Evolutionary conservation across 2,113 vertebrate genomes (phyloP).

Genomic region (Thalassoma bifasciatum): DNA sequence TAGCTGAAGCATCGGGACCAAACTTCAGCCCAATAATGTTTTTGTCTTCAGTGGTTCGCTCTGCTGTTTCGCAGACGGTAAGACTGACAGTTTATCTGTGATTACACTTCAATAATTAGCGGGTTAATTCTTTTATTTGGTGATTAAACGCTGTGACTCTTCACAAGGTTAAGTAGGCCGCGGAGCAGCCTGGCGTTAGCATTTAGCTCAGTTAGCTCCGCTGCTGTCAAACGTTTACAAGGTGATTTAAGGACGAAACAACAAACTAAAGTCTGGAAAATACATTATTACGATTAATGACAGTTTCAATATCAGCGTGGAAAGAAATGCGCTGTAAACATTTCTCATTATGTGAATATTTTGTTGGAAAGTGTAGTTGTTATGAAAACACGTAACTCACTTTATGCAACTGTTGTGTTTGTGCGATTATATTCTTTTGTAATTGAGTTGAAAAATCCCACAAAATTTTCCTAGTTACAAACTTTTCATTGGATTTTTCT

Average conservation of each 20-base stretch:
- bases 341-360: no score
- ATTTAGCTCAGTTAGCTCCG: slow-evolving; percentile 32
- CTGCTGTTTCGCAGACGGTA: slow-evolving; percentile 80
- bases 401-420: no score
- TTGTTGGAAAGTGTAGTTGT: no score
- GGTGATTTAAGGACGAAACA: background rate
- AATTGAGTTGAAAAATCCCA: no score
- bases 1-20: slow-evolving; percentile 51
- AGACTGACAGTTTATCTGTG: background rate
- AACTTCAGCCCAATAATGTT: slow-evolving; percentile 73
- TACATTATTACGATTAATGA: no score
- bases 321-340: no score
- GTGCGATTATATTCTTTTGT: no score
- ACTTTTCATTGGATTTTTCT: no score
- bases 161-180: slow-evolving; percentile 80
- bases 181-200: slow-evolving; percentile 49
- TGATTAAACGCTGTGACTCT: slow-evolving; percentile 62
- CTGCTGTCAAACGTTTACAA: slow-evolving; percentile 38
- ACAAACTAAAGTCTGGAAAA: no score
- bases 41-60: slow-evolving; percentile 75
- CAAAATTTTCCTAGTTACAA: no score
- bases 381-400: no score
- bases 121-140: accelerated
- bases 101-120: background rate
- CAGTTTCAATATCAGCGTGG: no score